These are phyloP conservation scores for Cossypha polioptera DNA, from an alignment of 2,797 vertebrate genomes.

Conservation along the genomic window DNA sequence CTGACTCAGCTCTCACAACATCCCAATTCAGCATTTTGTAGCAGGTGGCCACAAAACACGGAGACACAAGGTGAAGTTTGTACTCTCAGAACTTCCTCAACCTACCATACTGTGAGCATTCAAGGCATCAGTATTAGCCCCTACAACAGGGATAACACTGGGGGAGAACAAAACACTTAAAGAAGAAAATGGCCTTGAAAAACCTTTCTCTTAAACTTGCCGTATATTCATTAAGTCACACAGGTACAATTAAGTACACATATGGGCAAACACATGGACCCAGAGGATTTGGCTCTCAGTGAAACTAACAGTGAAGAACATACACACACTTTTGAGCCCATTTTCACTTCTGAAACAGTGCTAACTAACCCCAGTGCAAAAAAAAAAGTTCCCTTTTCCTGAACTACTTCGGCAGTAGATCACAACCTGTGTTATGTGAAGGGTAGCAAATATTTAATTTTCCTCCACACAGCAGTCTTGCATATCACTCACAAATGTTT, in stretches of 20 bases:
- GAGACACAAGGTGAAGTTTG: neutral
- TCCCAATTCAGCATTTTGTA: neutral
- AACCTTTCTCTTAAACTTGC: neutral
- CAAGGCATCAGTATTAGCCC: neutral
- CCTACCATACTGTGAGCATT: neutral
- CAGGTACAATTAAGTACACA: neutral
- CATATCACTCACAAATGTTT: neutral
- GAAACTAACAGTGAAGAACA: neutral
- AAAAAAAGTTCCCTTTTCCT: neutral
- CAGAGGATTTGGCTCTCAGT: neutral
- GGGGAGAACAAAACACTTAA: neutral
- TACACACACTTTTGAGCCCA: neutral
- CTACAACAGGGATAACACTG: accelerated
- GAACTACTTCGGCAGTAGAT: neutral
- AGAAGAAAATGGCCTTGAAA: neutral
- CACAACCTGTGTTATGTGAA: neutral
- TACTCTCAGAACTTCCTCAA: neutral
- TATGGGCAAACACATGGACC: neutral
- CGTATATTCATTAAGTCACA: neutral
- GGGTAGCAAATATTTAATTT: neutral
- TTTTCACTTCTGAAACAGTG: neutral
- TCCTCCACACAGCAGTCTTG: neutral
- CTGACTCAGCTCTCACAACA: neutral
- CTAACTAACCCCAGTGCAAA: neutral
- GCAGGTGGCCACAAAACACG: neutral